phyloP scores from a whole-genome alignment of 2,113 vertebrate genomes.

The Condylura cristata region DNA sequence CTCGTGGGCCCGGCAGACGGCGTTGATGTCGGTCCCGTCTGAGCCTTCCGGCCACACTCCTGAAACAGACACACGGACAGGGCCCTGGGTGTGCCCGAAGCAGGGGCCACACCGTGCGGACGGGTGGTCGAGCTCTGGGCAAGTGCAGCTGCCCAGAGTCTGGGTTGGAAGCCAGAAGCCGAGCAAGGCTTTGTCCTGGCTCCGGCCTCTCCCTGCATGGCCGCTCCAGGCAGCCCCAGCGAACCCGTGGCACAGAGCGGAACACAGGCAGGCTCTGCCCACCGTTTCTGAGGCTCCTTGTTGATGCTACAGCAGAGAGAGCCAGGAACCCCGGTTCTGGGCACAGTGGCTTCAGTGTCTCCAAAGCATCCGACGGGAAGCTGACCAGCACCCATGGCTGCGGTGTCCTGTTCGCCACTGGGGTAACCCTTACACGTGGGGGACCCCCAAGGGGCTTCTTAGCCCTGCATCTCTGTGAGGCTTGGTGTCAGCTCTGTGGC shows the following conservation, averaged over 20 bases:
- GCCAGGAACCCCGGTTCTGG: not conserved
- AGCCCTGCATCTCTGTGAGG: not conserved
- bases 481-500: not conserved
- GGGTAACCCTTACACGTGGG: not conserved
- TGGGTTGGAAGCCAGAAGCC: not conserved
- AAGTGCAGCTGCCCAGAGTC: fast-evolving
- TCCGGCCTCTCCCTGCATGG: not conserved
- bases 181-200: fast-evolving
- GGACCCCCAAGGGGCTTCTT: not conserved
- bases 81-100: not conserved
- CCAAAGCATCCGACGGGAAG: not conserved
- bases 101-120: fast-evolving
- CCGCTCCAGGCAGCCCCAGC: fast-evolving
- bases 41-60: slow-evolving; percentile 98
- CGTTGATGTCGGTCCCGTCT: slow-evolving; percentile 97
- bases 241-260: fast-evolving
- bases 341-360: fast-evolving
- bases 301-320: fast-evolving
- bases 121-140: fast-evolving
- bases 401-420: not conserved
- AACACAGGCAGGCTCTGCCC: fast-evolving
- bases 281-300: not conserved
- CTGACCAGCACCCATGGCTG: not conserved
- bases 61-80: slow-evolving; percentile 73
- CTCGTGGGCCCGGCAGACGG: slow-evolving; percentile 91